Percentiles rank a stretch among this genome's conserved stretches.
These are phyloP conservation scores for Mesocricetus auratus DNA, from an alignment of 2,113 vertebrate genomes.

Conservation along the genomic window DNA sequence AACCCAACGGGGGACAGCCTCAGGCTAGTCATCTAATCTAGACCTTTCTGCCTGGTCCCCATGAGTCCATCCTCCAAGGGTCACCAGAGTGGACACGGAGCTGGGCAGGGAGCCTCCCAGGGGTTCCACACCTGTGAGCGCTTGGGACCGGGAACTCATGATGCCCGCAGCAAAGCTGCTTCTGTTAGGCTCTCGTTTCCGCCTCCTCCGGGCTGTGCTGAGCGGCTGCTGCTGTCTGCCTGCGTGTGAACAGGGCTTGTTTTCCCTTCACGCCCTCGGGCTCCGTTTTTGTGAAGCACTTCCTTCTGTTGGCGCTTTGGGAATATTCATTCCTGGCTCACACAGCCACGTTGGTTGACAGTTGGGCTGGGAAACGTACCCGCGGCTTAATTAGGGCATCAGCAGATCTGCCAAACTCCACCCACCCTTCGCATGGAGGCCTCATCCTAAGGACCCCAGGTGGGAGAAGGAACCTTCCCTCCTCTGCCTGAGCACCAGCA, in stretches of 20 bases:
- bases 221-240: slow-evolving; percentile 72
- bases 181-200: neutral
- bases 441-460: slow-evolving; percentile 33
- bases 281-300: slow-evolving; percentile 81
- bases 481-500: no score
- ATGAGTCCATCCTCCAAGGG: no score
- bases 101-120: neutral
- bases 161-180: neutral
- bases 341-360: slow-evolving; percentile 68
- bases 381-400: slow-evolving; percentile 75
- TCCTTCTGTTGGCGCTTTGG: slow-evolving; percentile 81
- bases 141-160: neutral
- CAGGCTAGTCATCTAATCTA: neutral
- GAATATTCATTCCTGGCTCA: slow-evolving; percentile 82
- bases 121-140: slow-evolving; percentile 12
- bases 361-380: slow-evolving; percentile 77
- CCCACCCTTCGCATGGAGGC: neutral
- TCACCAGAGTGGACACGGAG: neutral
- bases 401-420: slow-evolving; percentile 41
- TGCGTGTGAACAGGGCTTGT: slow-evolving; percentile 82
- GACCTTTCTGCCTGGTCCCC: no score
- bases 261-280: slow-evolving; percentile 82
- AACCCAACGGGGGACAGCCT: no score
- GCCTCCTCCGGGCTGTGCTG: slow-evolving; percentile 59
- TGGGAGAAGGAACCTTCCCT: no score